phyloP scores from a whole-genome alignment of 2,888 invertebrate genomes.

The Drosophila quinaria region DNA sequence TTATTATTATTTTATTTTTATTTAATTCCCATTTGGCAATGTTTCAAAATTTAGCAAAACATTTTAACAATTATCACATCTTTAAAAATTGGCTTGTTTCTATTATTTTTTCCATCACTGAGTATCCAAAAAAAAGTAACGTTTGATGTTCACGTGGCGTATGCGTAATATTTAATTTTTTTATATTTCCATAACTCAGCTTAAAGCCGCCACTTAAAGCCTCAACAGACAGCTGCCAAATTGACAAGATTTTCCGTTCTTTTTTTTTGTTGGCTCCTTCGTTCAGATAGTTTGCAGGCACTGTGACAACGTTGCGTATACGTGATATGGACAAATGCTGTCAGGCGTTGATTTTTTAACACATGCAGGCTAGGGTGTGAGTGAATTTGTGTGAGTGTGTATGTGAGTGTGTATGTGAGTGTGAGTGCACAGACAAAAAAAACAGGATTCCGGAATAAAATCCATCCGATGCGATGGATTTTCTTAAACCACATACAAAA shows the following conservation, averaged over 20 bases:
- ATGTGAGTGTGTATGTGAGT: background rate
- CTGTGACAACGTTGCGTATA: slow-evolving; percentile 68
- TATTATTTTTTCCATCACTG: no score
- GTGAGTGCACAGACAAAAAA: background rate
- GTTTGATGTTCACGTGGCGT: slow-evolving; percentile 3
- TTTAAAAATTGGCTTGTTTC: no score
- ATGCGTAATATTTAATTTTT: slow-evolving; percentile 6
- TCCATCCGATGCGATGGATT: no score
- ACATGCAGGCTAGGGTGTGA: slow-evolving; percentile 3
- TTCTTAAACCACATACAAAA: no score
- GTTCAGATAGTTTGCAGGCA: slow-evolving; percentile 38
- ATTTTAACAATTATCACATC: no score
- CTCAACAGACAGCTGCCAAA: slow-evolving; percentile 42
- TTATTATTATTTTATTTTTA: no score
- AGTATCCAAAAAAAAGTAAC: background rate
- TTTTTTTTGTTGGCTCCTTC: slow-evolving; percentile 3
- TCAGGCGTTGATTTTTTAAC: slow-evolving; percentile 23
- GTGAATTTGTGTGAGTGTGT: background rate
- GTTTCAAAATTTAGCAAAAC: no score
- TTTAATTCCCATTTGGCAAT: no score
- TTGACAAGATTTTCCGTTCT: slow-evolving; percentile 70
- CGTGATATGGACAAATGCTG: slow-evolving; percentile 64
- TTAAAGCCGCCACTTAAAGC: slow-evolving; percentile 3
- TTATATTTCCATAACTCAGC: background rate
- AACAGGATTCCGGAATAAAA: no score